Conservation (phyloP, 2,888 invertebrate genomes). For the Coleophora flavipennella region DNA sequence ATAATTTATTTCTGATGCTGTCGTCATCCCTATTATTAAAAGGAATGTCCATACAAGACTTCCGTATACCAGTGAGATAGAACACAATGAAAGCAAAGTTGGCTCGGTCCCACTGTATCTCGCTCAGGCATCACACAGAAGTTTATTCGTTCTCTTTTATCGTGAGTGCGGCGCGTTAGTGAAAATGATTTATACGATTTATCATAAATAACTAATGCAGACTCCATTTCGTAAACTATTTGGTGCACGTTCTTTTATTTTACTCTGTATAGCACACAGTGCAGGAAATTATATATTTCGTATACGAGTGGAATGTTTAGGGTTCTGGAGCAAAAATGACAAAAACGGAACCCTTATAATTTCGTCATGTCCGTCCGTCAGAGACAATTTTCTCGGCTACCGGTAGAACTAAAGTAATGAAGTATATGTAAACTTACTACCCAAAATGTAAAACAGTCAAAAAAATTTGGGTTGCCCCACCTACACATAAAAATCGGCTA, state of each 20-base stretch:
- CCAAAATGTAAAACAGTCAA: no score
- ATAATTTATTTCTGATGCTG: no score
- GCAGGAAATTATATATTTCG: slow-evolving; percentile 26
- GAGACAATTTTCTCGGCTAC: no score
- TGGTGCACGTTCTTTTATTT: slow-evolving; percentile 17
- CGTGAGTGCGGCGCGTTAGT: slow-evolving; percentile 51
- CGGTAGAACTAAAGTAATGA: no score
- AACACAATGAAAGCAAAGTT: slow-evolving; percentile 19
- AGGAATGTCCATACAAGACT: slow-evolving; percentile 17
- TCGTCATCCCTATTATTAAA: no score
- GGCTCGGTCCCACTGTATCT: slow-evolving; percentile 40
- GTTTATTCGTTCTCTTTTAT: slow-evolving; percentile 67
- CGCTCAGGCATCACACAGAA: slow-evolving; percentile 61
- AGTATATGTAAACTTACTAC: no score
- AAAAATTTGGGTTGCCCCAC: no score
- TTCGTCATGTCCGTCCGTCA: no score
- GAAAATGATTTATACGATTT: slow-evolving; percentile 69
- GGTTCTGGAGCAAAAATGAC: no score
- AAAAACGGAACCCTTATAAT: no score
- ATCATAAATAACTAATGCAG: slow-evolving; percentile 68
- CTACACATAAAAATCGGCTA: no score
- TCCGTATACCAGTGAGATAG: slow-evolving; percentile 18
- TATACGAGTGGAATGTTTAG: no score
- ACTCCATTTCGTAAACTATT: slow-evolving; percentile 55
- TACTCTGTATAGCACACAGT: slow-evolving; percentile 21